These are phyloP conservation scores for Puma concolor DNA, from an alignment of 2,113 vertebrate genomes.

Conservation along the genomic window DNA sequence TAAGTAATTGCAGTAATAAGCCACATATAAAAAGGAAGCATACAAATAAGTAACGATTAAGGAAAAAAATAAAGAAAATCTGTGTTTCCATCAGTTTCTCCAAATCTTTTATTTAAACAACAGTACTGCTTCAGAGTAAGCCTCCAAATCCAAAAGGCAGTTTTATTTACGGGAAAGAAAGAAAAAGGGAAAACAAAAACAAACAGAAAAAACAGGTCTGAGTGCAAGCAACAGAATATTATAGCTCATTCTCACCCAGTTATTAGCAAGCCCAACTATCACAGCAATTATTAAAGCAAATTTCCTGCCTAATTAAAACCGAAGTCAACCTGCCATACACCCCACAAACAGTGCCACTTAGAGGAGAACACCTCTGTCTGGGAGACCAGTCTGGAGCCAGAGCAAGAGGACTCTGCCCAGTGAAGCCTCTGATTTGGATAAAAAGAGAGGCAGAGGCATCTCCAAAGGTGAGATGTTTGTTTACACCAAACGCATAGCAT, in stretches of 20 bases:
- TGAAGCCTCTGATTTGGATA: not conserved
- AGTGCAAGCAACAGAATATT: slow-evolving; percentile 67
- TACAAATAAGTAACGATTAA: slow-evolving; percentile 70
- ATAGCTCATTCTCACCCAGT: slow-evolving; percentile 23
- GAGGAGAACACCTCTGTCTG: not conserved
- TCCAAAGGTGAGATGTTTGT: not conserved
- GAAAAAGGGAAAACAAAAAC: not conserved
- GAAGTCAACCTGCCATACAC: not conserved
- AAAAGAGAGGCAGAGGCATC: not conserved
- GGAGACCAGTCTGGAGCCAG: not conserved
- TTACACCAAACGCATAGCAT: not conserved
- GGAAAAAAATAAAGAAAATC: slow-evolving; percentile 44
- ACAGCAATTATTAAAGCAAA: slow-evolving; percentile 44
- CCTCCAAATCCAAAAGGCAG: slow-evolving; percentile 65
- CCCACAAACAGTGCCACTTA: not conserved
- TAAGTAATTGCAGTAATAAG: slow-evolving; percentile 73
- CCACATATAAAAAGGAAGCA: slow-evolving; percentile 17
- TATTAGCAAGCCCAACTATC: not conserved
- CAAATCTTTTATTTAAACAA: slow-evolving; percentile 33
- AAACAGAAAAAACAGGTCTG: slow-evolving; percentile 43
- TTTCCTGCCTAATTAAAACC: slow-evolving; percentile 41
- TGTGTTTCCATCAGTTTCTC: slow-evolving; percentile 75
- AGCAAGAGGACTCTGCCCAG: not conserved
- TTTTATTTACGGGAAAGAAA: slow-evolving; percentile 73
- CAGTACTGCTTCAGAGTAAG: slow-evolving; percentile 59